Evolutionary conservation across 2,888 invertebrate genomes (phyloP), one percentile per base, ranked within the genome.

Genomic region (Ptilodon capucinus): DNA sequence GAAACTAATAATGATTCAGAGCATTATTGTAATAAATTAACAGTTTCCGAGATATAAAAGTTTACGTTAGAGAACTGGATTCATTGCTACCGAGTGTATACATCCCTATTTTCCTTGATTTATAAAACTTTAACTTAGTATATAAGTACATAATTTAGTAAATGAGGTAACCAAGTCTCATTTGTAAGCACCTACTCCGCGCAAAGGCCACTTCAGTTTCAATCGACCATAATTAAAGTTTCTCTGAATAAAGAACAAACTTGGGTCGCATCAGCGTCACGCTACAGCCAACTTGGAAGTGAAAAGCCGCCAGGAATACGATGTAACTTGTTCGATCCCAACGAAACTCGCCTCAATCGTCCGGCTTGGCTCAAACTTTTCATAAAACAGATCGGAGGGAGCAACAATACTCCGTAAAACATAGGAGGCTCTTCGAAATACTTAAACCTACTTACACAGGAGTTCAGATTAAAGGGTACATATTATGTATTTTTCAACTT

Each of bases 271-370:
- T 79, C 79, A 76, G 72, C 81, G 78, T 84, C 83, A 86, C 84
- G 84, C 81, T 77, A 81, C 75, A 75, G 72, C 71, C 67, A 81
- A 82, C 74, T 82, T 74, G 66, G 64, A 74, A 79, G 79, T 77
- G 79, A 81, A 84, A 84, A 84, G 79, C 84, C 80, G 74, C 77
- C 66, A 80, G 75, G 76, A 79, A 79, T 83, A 83, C 79, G 76
- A 78, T 81, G 84, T 82, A 81, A 82, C 81, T 86, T 80, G 83
- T 80, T 78, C 80, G 81, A 84, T 85, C 86, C 75, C 69, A 63
- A 67, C 51, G 59, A 73, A 86, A 85, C 80, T 87, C 82, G 75
- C 73, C 74, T 70, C 81, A 78, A 84, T 83, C 79, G 79, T 71
- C 74, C 73, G 73, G 73, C 78, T 81, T 75, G 68, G 70, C 67